These are phyloP conservation scores for Thyatira batis DNA, from an alignment of 2,888 invertebrate genomes.

Conservation along the genomic window DNA sequence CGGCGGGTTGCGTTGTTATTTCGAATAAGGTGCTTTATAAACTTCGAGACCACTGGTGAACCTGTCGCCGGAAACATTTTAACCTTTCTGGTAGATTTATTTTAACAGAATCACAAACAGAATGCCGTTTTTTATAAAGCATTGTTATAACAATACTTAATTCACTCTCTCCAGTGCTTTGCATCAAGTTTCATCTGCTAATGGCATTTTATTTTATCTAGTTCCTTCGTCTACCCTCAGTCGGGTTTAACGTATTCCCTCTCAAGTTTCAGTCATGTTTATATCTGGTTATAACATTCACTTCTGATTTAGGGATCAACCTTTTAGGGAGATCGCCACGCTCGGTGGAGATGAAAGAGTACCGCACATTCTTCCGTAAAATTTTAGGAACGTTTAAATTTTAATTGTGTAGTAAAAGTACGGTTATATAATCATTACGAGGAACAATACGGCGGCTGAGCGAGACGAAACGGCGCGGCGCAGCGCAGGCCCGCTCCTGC, in stretches of 20 bases:
- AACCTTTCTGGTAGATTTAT: constrained; percentile 53
- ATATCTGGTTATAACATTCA: constrained; percentile 38
- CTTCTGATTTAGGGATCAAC: constrained; percentile 52
- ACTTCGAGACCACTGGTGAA: constrained; percentile 54
- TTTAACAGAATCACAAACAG: constrained; percentile 26
- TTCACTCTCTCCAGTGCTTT: constrained; percentile 31
- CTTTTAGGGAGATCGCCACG: constrained; percentile 56
- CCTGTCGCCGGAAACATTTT: constrained; percentile 56
- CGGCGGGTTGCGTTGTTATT: constrained; percentile 76
- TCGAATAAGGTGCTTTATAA: constrained; percentile 78
- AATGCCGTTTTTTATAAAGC: constrained; percentile 45
- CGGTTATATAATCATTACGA: constrained; percentile 78
- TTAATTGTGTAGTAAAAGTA: constrained; percentile 80
- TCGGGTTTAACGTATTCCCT: constrained; percentile 23
- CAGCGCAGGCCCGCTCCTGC: constrained; percentile 37
- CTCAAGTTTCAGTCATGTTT: constrained; percentile 38
- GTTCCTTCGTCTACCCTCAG: constrained; percentile 24
- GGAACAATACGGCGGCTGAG: constrained; percentile 64
- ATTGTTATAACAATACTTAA: constrained; percentile 37
- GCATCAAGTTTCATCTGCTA: constrained; percentile 43
- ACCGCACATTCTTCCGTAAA: constrained; percentile 63
- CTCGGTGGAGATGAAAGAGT: constrained; percentile 65
- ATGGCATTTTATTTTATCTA: constrained; percentile 40
- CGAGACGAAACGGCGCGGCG: constrained; percentile 23
- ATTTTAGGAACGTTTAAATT: constrained; percentile 79